Evolutionary conservation across 2,797 vertebrate species (phyloP), one percentile per base, ranked within the genome.

Genomic region (Eulemur rubriventer): DNA sequence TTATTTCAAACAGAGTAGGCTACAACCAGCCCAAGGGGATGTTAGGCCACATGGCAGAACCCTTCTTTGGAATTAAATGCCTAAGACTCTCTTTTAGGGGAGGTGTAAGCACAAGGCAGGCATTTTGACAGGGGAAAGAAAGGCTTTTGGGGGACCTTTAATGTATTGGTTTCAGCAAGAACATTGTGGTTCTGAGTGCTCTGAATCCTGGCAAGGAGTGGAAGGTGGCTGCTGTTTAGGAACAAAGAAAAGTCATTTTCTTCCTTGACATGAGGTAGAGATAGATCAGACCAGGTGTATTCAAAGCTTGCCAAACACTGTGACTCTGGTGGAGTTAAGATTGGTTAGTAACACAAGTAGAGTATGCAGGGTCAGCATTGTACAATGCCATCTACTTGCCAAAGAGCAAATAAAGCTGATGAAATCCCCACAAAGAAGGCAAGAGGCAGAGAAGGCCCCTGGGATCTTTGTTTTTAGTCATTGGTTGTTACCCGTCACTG

Each of bases 221-320:
- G 30, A 67, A 80, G 10, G 76, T 35, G 46, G 46, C 91, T 72
- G 63, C 76, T 63, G 7, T 55, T 83, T 17, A 83, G 57, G 46
- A 97, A 86, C 73, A 92, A 88, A 93, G 69, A 18, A 89, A 69
- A 88, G 17, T 43, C 8, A 22, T 52, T 94, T 94, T 90, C 87
- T 85, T 61, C 33, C 38, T 83, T 63, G 61, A 78, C 10, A 9
- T 2, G 11, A 50, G 35, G 38, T 55, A 41, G 35, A 82, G 4
- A 24, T 46, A 80, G 50, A 43, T 73, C 16, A 41, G 48, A 26
- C 52, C 38, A 18, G 69, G 63, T 83, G 6, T 38, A 13, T 55
- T 70, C 67, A 46, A 13, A 83, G 41, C 48, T 59, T 72, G 38
- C 33, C n/a, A 91, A 79, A 55, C 52, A 38, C 16, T 79, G 73